Evolutionary conservation across 2,113 vertebrate species (phyloP).

Genomic region (Oncorhynchus nerka): DNA sequence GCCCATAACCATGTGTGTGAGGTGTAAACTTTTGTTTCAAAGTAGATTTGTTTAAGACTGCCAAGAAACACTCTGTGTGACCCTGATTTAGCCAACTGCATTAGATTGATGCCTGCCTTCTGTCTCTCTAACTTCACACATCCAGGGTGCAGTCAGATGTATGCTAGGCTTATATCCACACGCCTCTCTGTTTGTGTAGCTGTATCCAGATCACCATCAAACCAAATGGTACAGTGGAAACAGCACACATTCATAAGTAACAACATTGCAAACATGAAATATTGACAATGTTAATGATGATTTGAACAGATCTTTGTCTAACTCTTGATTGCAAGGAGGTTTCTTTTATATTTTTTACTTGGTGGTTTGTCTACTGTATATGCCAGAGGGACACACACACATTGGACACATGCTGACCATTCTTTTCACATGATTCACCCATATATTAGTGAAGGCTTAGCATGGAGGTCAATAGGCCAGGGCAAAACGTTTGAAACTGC

Average conservation of each 20-base stretch:
- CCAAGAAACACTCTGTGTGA: no score
- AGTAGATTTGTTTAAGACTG: no score
- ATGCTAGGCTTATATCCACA: conserved; percentile 12
- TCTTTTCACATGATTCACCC: background rate
- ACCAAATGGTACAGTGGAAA: conserved; percentile 11
- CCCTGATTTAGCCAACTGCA: no score
- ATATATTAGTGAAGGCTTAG: conserved; percentile 25
- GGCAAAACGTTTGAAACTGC: background rate
- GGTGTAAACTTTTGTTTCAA: no score
- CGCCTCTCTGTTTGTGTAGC: conserved; percentile 15
- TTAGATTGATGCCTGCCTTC: conserved; percentile 53
- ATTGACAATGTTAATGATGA: background rate
- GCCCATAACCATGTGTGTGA: no score
- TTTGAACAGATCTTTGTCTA: background rate
- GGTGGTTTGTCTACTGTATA: background rate
- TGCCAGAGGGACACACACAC: background rate
- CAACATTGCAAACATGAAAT: background rate
- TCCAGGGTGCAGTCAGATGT: conserved; percentile 35
- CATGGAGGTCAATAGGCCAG: background rate
- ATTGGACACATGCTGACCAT: background rate
- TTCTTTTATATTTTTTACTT: background rate
- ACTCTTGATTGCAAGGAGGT: background rate
- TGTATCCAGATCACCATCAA: background rate
- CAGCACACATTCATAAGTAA: conserved; percentile 5
- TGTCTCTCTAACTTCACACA: conserved; percentile 51